Conservation (phyloP, 2,888 invertebrate genomes). For the Phalangium opilio region DNA sequence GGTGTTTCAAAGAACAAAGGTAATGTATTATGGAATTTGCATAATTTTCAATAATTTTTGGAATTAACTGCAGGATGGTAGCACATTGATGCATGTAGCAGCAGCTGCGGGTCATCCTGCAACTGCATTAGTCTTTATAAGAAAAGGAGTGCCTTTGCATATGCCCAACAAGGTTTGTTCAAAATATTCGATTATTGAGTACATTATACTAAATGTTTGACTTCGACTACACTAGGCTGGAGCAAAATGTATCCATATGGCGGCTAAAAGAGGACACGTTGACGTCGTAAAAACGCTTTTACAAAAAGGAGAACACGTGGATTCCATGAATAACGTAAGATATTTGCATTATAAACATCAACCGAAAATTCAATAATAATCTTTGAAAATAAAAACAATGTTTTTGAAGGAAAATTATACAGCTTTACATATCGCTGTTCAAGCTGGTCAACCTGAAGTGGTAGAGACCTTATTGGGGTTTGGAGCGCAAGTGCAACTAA, state of each 20-base stretch:
- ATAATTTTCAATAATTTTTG: not conserved
- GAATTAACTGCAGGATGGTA: conserved; percentile 51
- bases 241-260: conserved; percentile 92
- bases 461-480: conserved; percentile 90
- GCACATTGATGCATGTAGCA: conserved; percentile 96
- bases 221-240: too few relatives aligned
- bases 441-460: conserved; percentile 80
- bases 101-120: conserved; percentile 94
- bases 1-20: conserved; percentile 81
- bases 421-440: conserved; percentile 92
- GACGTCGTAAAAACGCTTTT: conserved; percentile 91
- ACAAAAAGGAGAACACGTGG: conserved; percentile 91
- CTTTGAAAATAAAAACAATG: not conserved
- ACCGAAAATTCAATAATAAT: not conserved
- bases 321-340: conserved; percentile 81
- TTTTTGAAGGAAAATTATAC: conserved; percentile 78
- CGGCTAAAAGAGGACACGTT: conserved; percentile 90
- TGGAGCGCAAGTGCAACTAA: conserved; percentile 91
- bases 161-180: conserved; percentile 97
- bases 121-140: conserved; percentile 94
- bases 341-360: not conserved
- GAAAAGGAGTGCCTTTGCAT: conserved; percentile 94
- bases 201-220: too few relatives aligned
- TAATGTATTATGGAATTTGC: too few relatives aligned
- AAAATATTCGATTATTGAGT: too few relatives aligned